Evolutionary conservation across 1,140 invertebrate species (phyloP), one percentile per base, ranked within the genome.

Genomic region (Achatina immaculata): DNA sequence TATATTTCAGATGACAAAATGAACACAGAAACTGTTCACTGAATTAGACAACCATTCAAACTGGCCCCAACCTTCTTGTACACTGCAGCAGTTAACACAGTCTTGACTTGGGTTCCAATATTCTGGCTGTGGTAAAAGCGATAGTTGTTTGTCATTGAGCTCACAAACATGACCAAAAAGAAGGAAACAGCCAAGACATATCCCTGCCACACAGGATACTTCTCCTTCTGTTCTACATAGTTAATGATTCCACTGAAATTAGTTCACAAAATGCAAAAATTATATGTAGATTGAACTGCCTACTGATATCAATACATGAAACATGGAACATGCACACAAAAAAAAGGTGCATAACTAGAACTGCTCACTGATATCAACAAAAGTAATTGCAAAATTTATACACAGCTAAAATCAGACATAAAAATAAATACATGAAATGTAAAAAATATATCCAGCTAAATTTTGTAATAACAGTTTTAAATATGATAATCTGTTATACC

Each of bases 81-180:
- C 2, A 80, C 78, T 48, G 78, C 78, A 51, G 78, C 78, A 71
- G 78, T 72, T 24, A 80, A n/a, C n/a, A 71, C 68, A 16, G 78
- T 80, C 43, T 80, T 80, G 66, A 80, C 68, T 72, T 72, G 0
- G 11, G 42, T 80, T 3, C 78, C 78, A 72, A 80, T 80, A 36
- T 80, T 80, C 24, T 1, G 16, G 14, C 21, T 3, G 31, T 58
- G 36, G 72, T 80, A 80, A 24, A 72, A 72, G 1, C 78, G 31
- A 34, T 43, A 80, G 45, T 69, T 80, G 45, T 69, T 72, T n/a
- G 69, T 69, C 28, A 80, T 40, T 24, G 66, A 69, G 42, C 16
- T 51, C 4, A 72, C 9, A 19, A 80, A 72, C 36, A 36, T 40
- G 11, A 80, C 40, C 0, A 34, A 6, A 55, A 80, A 80, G 66